Percentiles rank a stretch among this genome's conserved stretches.
Conservation (phyloP, 2,888 invertebrate species). For the Macrosoma leucophasiata region DNA sequence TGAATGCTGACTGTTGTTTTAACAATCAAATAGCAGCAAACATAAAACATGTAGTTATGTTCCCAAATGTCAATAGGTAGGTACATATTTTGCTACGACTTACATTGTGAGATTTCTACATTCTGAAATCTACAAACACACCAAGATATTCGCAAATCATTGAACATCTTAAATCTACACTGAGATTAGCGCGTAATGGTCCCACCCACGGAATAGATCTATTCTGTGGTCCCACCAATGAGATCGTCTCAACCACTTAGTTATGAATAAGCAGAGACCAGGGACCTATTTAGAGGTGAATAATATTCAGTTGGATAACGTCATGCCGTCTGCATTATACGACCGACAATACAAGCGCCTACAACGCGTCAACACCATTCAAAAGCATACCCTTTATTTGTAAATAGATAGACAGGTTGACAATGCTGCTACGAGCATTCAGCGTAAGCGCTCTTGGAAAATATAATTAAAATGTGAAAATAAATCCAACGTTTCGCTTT, state of each 20-base stretch:
- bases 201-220: no score
- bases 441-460: conserved; percentile 24
- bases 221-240: no score
- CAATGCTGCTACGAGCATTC: conserved; percentile 40
- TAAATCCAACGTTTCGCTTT: conserved; percentile 19
- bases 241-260: conserved; percentile 25
- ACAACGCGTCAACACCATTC: conserved; percentile 47
- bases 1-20: no score
- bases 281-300: conserved; percentile 30
- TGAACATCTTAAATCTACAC: no score
- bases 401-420: conserved; percentile 44
- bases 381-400: conserved; percentile 48
- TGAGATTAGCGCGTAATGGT: no score
- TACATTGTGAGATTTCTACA: no score
- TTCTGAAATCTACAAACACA: no score
- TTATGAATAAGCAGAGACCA: conserved; percentile 26
- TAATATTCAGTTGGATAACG: conserved; percentile 31
- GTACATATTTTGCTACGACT: no score
- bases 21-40: no score
- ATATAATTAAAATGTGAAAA: conserved; percentile 39
- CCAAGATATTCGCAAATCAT: no score
- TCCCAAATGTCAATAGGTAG: no score
- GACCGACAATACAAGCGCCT: conserved; percentile 40
- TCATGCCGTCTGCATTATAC: conserved; percentile 35
- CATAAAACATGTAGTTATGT: no score